phyloP scores from a whole-genome alignment of 2,888 invertebrate species.

The Schizaphis graminum region DNA sequence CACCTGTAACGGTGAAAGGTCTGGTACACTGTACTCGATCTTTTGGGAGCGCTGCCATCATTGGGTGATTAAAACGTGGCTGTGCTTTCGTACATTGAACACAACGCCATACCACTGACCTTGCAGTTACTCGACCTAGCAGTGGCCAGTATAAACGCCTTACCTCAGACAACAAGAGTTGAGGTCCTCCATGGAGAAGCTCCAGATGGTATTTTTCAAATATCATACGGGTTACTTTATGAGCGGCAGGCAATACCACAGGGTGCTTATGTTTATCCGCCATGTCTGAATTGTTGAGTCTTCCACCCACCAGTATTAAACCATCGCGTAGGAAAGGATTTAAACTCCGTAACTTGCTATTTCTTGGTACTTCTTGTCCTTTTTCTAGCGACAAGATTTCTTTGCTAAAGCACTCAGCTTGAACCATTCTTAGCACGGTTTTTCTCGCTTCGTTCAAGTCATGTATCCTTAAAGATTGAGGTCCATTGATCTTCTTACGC shows the following conservation, averaged over 20 bases:
- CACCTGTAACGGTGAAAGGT: not conserved
- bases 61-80: not conserved
- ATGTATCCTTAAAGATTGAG: not conserved
- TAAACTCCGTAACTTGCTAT: not conserved
- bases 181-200: constrained; percentile 40
- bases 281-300: not conserved
- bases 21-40: not conserved
- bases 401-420: not conserved
- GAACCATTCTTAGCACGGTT: not conserved
- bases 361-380: not conserved
- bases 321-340: constrained; percentile 18
- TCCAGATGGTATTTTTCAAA: constrained; percentile 20
- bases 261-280: not conserved
- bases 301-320: constrained; percentile 21
- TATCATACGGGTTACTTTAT: not conserved
- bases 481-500: not conserved
- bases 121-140: not conserved
- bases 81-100: not conserved
- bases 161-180: not conserved
- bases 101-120: constrained; percentile 7
- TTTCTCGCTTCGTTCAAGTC: not conserved
- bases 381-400: no score
- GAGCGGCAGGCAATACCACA: constrained; percentile 14
- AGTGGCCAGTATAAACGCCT: not conserved
- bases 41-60: constrained; percentile 17